Base-by-base conservation (phyloP, 2,888 invertebrate genomes). In the Dynastes maya region DNA sequence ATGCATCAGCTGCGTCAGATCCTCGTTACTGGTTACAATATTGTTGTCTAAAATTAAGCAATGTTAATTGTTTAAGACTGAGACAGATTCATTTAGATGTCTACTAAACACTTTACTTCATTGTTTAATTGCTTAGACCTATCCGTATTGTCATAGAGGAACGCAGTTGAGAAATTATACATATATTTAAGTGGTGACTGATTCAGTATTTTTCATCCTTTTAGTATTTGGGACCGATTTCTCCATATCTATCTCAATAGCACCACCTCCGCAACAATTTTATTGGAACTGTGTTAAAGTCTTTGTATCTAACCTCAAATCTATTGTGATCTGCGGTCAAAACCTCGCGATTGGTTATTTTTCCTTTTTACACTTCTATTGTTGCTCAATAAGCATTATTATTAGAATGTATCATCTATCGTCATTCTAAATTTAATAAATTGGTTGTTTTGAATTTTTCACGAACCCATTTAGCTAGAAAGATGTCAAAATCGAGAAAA, bases 1-100 rank as follows among this genome's bases (percentile, higher is more conserved):
- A 83, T 78, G 83, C 84, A 84, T 84, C 83, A 83, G 82, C 81
- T 81, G 83, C 80, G 84, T 84, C 83, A 84, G 83, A 84, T 84
- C 83, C 84, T 84, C 80, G 84, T 84, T 84, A 84, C 79, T 45
- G 68, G 13, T 70, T 45, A 63, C n/a, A 64, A 63, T 71, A 58
- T 61, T 79, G 76, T 55, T 63, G 70, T 76, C 51, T 71, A 58
- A 75, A 78, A 68, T 75, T 65, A 78, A 68, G 67, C 68, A 78
- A 75, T 75, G 65, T 65, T 78, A 78, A 74, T 78, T 67, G 64
- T 40, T n/a, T 16, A 45, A 67, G 45, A 16, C 16, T 16, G 67
- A 45, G 45, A 67, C 29, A 61, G 55, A 55, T 55, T 55, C n/a
- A 55, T 61, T 27, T 61, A 11, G 27, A 27, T 61, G 6, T 4